Evolutionary conservation across 2,113 vertebrate genomes (phyloP), one percentile per base, ranked within the genome.

Genomic region (Isurus oxyrinchus): DNA sequence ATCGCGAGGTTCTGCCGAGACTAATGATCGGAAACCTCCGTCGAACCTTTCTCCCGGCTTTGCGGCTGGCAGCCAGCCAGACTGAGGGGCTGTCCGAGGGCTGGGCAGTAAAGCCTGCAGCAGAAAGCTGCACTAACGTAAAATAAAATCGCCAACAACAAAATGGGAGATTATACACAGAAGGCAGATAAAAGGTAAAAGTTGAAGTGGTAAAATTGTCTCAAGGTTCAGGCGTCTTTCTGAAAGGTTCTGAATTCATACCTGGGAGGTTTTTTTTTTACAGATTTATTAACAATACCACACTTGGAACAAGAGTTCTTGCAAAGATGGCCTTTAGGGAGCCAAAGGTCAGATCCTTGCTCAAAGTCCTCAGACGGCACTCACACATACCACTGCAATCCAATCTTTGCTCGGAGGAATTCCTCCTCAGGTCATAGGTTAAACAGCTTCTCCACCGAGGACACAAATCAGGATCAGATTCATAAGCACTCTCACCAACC

Each of bases 391-490:
- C 86, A 97, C 97, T 97, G 91, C 96, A 98, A 98, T 49, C 98
- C 98, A 0, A 97, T 98, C 69, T 97, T 97, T 96, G 97, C 97
- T 0, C 97, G 97, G 0, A 98, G 0, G 35, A 97, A 0, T 97
- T 99, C 98, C 0, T 98, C 96, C 0, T n/a, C 0, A 0, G 98
- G 97, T 21, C 98, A 98, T 11, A 99, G 98, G 97, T 97, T 98
- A 2, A 97, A 99, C 2, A 99, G 97, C 97, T 99, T 98, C 0
- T 98, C 98, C 0, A 96, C 0, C 0, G 96, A 2, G 0, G 99
- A 99, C 0, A 97, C 0, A 0, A 98, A 98, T 99, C 99, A 99
- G 97, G 99, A 0, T 98, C 98, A 0, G 99, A 99, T 97, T 99
- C 97, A 97, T 98, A 99, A 35, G 97, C 21, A 0, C 97, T 98